Conservation (phyloP, 2,888 invertebrate genomes). For the Polyommatus iphigenia region DNA sequence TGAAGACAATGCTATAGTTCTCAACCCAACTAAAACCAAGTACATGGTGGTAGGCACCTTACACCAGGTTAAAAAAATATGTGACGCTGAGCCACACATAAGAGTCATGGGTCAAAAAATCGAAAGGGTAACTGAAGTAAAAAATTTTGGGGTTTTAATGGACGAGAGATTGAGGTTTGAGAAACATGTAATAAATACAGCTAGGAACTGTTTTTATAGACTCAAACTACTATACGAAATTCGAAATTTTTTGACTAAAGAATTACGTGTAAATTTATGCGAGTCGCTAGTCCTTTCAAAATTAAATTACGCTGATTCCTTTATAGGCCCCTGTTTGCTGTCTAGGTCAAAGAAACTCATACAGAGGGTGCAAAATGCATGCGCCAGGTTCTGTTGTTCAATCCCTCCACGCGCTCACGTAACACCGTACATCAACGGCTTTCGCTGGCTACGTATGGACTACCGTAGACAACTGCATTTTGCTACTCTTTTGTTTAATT, state of each 20-base stretch:
- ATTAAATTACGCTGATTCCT: too few relatives aligned
- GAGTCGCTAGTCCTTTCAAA: too few relatives aligned
- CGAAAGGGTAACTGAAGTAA: neutral
- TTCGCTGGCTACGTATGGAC: neutral
- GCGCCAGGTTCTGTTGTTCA: slow-evolving; percentile 7
- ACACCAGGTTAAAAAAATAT: neutral
- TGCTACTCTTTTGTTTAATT: too few relatives aligned
- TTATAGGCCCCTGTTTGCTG: neutral
- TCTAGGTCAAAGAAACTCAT: neutral
- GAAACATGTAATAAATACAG: slow-evolving; percentile 9
- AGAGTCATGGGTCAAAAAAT: neutral
- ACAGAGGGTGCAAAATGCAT: neutral
- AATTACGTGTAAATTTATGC: too few relatives aligned
- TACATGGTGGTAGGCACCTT: neutral
- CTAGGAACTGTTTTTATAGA: neutral
- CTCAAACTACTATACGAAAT: neutral
- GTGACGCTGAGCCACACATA: neutral
- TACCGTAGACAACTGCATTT: neutral
- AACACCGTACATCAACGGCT: slow-evolving; percentile 3
- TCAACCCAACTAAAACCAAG: too few relatives aligned
- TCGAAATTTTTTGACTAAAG: too few relatives aligned
- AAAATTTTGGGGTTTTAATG: slow-evolving; percentile 9
- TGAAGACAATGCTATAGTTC: too few relatives aligned
- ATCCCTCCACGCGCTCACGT: neutral
- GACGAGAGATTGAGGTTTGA: slow-evolving; percentile 13